Evolutionary conservation across 2,888 invertebrate species (phyloP).

Genomic region (Eristalis intricaria): DNA sequence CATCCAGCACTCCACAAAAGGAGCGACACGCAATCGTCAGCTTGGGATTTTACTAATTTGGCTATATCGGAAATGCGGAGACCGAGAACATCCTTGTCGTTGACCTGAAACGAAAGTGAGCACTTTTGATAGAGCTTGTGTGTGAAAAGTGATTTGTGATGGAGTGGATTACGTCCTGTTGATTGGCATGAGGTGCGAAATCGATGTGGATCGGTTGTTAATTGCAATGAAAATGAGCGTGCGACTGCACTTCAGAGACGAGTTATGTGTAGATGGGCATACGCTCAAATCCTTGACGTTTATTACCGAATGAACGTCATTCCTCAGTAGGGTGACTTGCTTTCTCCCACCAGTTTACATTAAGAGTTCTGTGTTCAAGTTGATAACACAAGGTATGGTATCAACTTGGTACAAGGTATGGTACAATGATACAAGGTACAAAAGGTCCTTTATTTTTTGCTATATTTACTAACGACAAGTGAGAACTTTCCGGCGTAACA

Average conservation of each 20-base stretch:
- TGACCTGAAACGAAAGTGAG: constrained; percentile 81
- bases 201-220: neutral
- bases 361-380: no score
- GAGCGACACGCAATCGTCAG: constrained; percentile 78
- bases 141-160: neutral
- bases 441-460: no score
- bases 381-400: no score
- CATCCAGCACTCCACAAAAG: constrained; percentile 83
- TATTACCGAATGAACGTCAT: no score
- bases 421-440: no score
- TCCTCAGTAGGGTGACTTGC: no score
- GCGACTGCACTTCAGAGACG: neutral
- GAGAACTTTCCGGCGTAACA: no score
- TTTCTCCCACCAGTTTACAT: no score
- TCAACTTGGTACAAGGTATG: no score
- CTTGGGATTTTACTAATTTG: constrained; percentile 81
- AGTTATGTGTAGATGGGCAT: no score
- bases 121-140: neutral
- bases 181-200: neutral
- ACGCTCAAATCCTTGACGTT: no score
- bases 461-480: no score
- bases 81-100: constrained; percentile 83
- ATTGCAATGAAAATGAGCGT: neutral
- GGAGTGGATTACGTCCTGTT: neutral
- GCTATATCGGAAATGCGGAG: constrained; percentile 83